These are phyloP conservation scores for Catotricha subobsoleta DNA, from an alignment of 2,888 invertebrate genomes.

Conservation along the genomic window DNA sequence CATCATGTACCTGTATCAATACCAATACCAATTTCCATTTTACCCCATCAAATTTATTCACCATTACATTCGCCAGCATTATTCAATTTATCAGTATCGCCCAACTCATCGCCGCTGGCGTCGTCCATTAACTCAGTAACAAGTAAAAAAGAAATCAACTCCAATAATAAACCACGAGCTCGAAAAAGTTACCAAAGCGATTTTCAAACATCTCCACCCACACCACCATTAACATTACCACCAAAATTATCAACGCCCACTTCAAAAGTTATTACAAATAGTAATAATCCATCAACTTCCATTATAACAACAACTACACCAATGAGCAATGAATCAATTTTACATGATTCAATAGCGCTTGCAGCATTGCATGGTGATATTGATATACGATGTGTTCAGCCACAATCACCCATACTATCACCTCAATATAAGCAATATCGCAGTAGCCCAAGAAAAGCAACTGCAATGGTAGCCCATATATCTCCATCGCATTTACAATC, in stretches of 20 bases:
- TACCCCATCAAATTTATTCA: conserved; percentile 6
- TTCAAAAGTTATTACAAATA: neutral
- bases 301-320: neutral
- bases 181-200: neutral
- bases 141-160: neutral
- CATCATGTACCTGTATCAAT: neutral
- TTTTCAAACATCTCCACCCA: neutral
- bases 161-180: neutral
- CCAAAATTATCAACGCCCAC: neutral
- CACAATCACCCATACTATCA: neutral
- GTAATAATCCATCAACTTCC: neutral
- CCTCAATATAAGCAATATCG: neutral
- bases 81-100: too few species aligned
- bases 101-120: too few species aligned
- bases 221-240: neutral
- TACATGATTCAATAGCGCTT: neutral
- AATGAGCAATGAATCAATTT: neutral
- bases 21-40: conserved; percentile 1
- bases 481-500: neutral
- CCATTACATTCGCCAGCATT: neutral
- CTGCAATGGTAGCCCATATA: neutral
- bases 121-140: too few species aligned
- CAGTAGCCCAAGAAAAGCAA: neutral
- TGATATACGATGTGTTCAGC: neutral
- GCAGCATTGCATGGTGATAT: neutral